Percentiles rank a stretch among this genome's conserved stretches.
Evolutionary conservation across 2,113 vertebrate species (phyloP).

Genomic region (Coturnix japonica): DNA sequence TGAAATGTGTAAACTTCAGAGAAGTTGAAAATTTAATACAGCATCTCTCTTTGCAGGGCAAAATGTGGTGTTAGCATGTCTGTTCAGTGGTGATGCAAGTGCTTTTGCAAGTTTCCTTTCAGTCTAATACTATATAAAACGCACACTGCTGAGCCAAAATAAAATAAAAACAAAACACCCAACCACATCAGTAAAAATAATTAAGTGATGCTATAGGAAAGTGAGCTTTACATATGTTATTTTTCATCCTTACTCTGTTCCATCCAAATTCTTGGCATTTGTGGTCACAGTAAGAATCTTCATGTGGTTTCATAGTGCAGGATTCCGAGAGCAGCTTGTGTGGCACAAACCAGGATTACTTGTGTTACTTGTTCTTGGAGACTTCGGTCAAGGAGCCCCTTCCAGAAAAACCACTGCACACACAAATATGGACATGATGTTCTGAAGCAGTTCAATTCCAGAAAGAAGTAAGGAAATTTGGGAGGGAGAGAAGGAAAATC

Average conservation of each 20-base stretch:
- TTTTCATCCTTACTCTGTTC: background rate
- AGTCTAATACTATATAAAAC: background rate
- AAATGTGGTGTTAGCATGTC: background rate
- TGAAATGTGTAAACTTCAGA: background rate
- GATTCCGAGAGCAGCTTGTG: background rate
- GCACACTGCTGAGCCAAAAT: background rate
- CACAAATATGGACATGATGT: background rate
- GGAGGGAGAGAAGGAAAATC: rapidly evolving
- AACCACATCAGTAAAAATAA: background rate
- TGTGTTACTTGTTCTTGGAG: background rate
- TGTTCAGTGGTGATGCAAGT: background rate
- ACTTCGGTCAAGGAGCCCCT: background rate
- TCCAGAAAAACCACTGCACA: background rate
- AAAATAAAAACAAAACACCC: too few relatives aligned
- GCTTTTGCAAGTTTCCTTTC: background rate
- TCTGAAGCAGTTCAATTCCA: background rate
- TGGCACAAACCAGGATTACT: background rate
- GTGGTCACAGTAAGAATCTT: background rate
- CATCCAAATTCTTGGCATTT: background rate
- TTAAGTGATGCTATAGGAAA: background rate
- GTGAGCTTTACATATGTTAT: background rate
- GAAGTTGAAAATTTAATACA: background rate
- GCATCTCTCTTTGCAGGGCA: background rate
- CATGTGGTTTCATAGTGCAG: background rate
- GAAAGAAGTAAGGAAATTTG: background rate